Conservation (phyloP, 64 coral and sea anemone species). For the Dendrophyllia cribrosa region DNA sequence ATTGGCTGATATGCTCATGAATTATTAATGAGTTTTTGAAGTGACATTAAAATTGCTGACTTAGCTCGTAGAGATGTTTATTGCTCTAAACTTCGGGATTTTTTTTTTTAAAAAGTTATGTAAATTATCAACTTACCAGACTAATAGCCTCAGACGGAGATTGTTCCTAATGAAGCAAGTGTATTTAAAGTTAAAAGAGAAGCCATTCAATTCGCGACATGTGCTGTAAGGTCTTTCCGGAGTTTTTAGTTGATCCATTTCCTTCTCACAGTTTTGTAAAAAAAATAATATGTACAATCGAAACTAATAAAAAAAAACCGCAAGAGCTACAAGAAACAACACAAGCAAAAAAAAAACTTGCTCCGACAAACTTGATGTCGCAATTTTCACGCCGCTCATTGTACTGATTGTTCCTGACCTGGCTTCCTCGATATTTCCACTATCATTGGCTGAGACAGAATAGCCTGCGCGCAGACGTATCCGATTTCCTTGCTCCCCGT, state of each 20-base stretch:
- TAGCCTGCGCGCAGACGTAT: too few relatives aligned
- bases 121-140: too few relatives aligned
- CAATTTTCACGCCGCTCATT: not conserved
- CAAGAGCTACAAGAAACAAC: too few relatives aligned
- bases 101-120: too few relatives aligned
- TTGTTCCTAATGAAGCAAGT: not conserved
- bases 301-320: not conserved
- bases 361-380: not conserved
- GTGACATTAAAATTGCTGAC: too few relatives aligned
- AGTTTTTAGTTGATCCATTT: not conserved
- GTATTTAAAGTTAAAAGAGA: not conserved
- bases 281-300: too few relatives aligned
- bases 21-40: too few relatives aligned
- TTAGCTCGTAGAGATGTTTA: too few relatives aligned
- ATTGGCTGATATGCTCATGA: too few relatives aligned
- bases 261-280: not conserved
- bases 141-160: not conserved
- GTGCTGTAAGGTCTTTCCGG: not conserved
- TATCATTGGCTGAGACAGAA: not conserved
- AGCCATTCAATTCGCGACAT: not conserved
- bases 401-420: not conserved
- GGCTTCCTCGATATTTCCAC: constrained; percentile 3
- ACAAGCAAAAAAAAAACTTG: too few relatives aligned
- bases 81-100: too few relatives aligned
- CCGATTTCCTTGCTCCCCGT: too few relatives aligned